Evolutionary conservation across 2,888 invertebrate genomes (phyloP), one percentile per base, ranked within the genome.

Genomic region (Diarsia dahlii): DNA sequence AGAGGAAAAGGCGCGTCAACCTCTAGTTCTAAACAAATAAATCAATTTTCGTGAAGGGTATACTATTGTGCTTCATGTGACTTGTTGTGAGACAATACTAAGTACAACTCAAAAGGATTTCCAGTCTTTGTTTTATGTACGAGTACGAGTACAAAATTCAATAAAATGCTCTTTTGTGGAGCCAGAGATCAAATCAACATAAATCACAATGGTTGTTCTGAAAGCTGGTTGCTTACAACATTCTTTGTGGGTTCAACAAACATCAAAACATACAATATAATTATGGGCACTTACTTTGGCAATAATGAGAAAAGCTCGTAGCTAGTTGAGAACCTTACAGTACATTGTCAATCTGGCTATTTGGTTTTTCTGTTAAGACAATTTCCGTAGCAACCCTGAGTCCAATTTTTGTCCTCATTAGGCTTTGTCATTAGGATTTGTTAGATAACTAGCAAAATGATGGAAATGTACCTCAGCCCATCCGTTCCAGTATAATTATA

Each of bases 121-220:
- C 78, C 78, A 78, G 45, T 68, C 74, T 74, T 81, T 78, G 81
- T 81, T 69, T 48, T 54, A 45, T 15, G 18, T 50, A 12, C 10
- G 9, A 58, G 54, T 56, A n/a, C n/a, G 20, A 73, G 54, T 20
- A 28, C 65, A 48, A 58, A 28, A 76, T 64, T 50, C 56, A 71
- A 65, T 78, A 34, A 65, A 71, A 20, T 28, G 15, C n/a, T 50
- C 6, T 62, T 66, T 73, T 56, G 50, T 50, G 10, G 28, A 50
- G 8, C 5, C 9, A 6, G 12, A 48, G 18, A 79, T 73, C 54
- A 39, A 62, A 66, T 78, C 73, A 73, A 45, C 71, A 56, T 78
- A 78, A 56, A 76, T 56, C 78, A 56, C 5, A 56, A 28, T 56
- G 28, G 56, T 45, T 20, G 71, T 64, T 52, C 34, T 34, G 69